Evolutionary conservation across 1,140 invertebrate species (phyloP).

Genomic region (Calephelis nemesis): DNA sequence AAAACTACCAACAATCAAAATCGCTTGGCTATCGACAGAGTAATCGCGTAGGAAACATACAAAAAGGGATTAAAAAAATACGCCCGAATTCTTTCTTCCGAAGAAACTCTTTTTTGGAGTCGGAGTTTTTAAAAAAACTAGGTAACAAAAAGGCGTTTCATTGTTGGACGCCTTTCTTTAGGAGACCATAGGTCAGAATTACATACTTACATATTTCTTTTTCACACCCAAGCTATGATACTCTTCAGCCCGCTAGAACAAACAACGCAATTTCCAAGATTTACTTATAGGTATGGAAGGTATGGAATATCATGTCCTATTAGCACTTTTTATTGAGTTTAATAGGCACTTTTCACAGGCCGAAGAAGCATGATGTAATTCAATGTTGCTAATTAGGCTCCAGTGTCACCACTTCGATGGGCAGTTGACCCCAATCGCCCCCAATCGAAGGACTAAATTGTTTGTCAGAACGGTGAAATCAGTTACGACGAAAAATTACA

Average conservation of each 20-base stretch:
- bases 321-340: slow-evolving; percentile 55
- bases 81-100: too few species aligned
- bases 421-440: slow-evolving; percentile 75
- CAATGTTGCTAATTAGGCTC: slow-evolving; percentile 47
- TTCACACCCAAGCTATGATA: too few species aligned
- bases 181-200: too few species aligned
- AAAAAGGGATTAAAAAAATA: too few species aligned
- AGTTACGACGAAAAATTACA: slow-evolving; percentile 13
- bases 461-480: slow-evolving; percentile 54
- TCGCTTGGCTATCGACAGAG: too few species aligned
- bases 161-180: too few species aligned
- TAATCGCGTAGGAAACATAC: too few species aligned
- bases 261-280: background rate
- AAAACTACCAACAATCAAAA: too few species aligned
- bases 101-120: too few species aligned
- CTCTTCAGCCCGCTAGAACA: background rate
- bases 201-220: too few species aligned
- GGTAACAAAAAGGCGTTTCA: too few species aligned
- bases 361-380: slow-evolving; percentile 63
- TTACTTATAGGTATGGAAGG: background rate
- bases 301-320: slow-evolving; percentile 14
- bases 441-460: slow-evolving; percentile 76
- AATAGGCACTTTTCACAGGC: slow-evolving; percentile 59
- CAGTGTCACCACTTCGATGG: slow-evolving; percentile 59
- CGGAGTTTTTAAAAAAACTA: too few species aligned